Base-by-base conservation (phyloP, 2,797 vertebrate species). In the Spinibarbus caldwelli region DNA sequence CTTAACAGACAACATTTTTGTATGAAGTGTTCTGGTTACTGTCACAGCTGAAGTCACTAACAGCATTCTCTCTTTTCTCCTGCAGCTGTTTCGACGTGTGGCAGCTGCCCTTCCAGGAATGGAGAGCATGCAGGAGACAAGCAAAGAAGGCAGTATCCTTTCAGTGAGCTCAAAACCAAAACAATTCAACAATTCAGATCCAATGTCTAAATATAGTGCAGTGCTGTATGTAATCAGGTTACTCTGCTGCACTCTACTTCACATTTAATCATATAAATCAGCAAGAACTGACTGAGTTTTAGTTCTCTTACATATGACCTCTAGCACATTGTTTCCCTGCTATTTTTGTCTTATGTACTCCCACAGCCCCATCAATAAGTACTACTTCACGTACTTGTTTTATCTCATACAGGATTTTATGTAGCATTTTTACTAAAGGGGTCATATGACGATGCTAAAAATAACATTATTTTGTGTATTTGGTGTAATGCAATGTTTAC, bases 81-180 rank as follows among this genome's bases (percentile, higher is more conserved):
- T 59, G 45, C 45, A 98, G 97, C 95, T 98, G 90, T 98, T 98
- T 89, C 96, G 97, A 66, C 96, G 97, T 41, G 97, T 98, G 90
- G 97, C 97, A 0, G 96, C 97, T 0, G 97, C 97, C 86, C 95
- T 98, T 78, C 97, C 97, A 0, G 97, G 97, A 38, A 98, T 98
- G 97, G 97, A 98, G 91, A 97, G 96, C 75, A 95, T 97, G 92
- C 97, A 97, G 91, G 97, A 98, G 92, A 95, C 96, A 11, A 96
- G 96, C 95, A 98, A 97, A 96, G 96, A 97, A 92, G 97, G 96
- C 78, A 98, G 97, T 98, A 98, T 98, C 97, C 97, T 98, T 96
- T 96, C 89, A 87, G 34, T 54, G 59, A 75, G 41, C 76, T 70
- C n/a, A 78, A 43, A 59, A 29, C 59, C 23, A 64, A 23, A 54